These are phyloP conservation scores for Dendrocopos noguchii DNA, from an alignment of 2,113 vertebrate genomes.

Conservation along the genomic window DNA sequence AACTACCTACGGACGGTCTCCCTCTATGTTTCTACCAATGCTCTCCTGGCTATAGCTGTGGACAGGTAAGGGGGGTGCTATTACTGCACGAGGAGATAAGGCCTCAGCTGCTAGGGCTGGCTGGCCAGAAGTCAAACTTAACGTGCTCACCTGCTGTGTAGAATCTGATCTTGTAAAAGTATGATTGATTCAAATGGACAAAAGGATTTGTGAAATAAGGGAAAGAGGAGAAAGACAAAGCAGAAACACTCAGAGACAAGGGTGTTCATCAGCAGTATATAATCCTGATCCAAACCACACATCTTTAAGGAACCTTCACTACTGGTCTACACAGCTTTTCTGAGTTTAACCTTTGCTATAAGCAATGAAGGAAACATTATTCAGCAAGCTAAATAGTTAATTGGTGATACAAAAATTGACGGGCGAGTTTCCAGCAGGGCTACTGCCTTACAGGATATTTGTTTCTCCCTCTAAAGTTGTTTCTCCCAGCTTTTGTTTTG, in stretches of 20 bases:
- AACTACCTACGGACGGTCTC: constrained; percentile 94
- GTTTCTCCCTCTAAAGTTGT: background rate
- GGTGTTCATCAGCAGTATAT: background rate
- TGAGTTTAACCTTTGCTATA: background rate
- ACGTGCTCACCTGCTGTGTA: background rate
- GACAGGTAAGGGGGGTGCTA: constrained; percentile 84
- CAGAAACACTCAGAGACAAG: background rate
- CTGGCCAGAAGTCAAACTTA: background rate
- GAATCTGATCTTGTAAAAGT: background rate
- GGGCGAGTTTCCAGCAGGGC: background rate
- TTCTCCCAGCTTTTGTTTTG: background rate
- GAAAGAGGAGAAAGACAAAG: background rate
- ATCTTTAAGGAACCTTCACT: background rate
- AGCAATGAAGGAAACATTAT: background rate
- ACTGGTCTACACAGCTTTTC: background rate
- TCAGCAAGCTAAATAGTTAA: background rate
- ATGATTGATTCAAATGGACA: background rate
- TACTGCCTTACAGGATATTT: background rate
- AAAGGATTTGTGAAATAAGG: background rate
- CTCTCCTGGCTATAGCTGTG: constrained; percentile 92
- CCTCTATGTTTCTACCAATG: constrained; percentile 95
- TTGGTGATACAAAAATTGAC: background rate
- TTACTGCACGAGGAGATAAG: background rate
- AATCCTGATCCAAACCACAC: background rate
- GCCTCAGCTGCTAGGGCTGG: background rate